These are phyloP conservation scores for Phania funesta DNA, from an alignment of 2,888 invertebrate genomes.

Conservation along the genomic window DNA sequence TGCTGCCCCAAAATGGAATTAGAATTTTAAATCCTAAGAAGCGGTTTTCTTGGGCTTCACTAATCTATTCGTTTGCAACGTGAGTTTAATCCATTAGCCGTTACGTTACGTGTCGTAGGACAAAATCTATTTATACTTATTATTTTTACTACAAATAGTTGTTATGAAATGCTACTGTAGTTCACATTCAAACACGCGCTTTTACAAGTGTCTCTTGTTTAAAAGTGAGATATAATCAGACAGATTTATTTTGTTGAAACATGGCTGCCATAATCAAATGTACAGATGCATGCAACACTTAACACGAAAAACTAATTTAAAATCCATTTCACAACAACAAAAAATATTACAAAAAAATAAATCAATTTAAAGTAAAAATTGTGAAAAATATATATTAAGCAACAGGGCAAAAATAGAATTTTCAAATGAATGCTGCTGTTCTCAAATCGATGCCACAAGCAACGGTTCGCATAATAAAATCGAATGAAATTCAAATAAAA, in stretches of 20 bases:
- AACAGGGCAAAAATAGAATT: background rate
- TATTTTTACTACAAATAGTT: too few species aligned
- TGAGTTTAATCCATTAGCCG: too few species aligned
- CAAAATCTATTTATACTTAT: too few species aligned
- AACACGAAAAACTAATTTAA: background rate
- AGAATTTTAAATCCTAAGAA: too few species aligned
- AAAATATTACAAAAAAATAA: background rate
- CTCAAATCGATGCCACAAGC: background rate
- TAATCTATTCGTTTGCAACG: too few species aligned
- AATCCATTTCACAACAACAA: background rate
- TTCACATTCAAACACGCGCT: background rate
- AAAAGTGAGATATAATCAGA: background rate
- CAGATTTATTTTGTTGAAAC: background rate
- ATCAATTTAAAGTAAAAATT: background rate
- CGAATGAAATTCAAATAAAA: background rate
- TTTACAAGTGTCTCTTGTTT: background rate
- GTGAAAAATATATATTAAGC: background rate
- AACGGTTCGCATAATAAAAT: background rate
- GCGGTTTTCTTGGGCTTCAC: too few species aligned
- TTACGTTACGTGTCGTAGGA: too few species aligned
- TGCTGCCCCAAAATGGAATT: too few species aligned
- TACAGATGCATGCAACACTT: constrained; percentile 4
- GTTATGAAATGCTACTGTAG: background rate
- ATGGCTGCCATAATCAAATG: background rate
- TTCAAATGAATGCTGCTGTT: constrained; percentile 1